Evolutionary conservation across 2,888 invertebrate species (phyloP).

Genomic region (Apodemia duryi): DNA sequence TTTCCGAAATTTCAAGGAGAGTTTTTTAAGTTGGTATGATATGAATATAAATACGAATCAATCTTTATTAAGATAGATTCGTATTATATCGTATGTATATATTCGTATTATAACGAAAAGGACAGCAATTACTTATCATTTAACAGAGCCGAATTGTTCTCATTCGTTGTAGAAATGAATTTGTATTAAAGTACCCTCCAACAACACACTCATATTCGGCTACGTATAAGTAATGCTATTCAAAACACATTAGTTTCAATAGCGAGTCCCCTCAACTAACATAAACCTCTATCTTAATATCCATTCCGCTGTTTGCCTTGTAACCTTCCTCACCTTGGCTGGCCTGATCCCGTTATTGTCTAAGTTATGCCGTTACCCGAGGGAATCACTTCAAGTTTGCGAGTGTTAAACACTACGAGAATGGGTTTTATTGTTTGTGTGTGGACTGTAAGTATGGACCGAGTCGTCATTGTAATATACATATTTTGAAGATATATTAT

Average conservation of each 20-base stretch:
- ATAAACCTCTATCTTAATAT: constrained; percentile 15
- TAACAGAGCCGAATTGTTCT: not conserved
- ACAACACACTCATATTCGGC: not conserved
- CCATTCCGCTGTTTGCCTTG: constrained; percentile 18
- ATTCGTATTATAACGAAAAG: too few relatives aligned
- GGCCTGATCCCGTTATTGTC: constrained; percentile 49
- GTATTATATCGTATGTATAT: too few relatives aligned
- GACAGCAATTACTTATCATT: not conserved
- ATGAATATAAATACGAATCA: too few relatives aligned
- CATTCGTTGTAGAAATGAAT: not conserved
- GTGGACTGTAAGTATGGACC: not conserved
- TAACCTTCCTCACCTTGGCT: constrained; percentile 23
- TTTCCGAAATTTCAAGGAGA: too few relatives aligned
- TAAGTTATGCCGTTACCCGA: constrained; percentile 51
- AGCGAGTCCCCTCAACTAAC: constrained; percentile 8
- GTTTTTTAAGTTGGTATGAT: too few relatives aligned
- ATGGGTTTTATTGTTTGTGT: constrained; percentile 6
- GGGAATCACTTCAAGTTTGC: constrained; percentile 34
- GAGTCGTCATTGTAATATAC: not conserved
- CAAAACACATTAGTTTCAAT: constrained; percentile 13
- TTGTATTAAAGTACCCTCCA: not conserved
- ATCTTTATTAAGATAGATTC: too few relatives aligned
- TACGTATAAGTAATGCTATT: constrained; percentile 5
- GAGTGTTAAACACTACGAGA: constrained; percentile 29
- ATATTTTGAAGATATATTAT: not conserved